Percentiles rank a stretch among this genome's conserved stretches.
Evolutionary conservation across 2,797 vertebrate genomes (phyloP).

Genomic region (Hoplostethus atlanticus): DNA sequence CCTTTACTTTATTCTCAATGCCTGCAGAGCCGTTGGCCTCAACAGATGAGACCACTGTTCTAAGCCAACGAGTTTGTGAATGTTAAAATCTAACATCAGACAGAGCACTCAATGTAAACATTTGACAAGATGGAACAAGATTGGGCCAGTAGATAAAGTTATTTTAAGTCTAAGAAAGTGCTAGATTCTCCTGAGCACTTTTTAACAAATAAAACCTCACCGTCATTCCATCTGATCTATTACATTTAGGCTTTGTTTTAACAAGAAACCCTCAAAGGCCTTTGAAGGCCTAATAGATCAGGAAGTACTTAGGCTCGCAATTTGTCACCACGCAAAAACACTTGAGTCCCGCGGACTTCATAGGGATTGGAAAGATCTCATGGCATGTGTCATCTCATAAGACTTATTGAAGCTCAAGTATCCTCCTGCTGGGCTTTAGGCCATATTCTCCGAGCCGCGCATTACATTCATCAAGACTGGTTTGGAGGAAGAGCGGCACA

Average conservation of each 20-base stretch:
- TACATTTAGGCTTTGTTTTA: conserved; percentile 27
- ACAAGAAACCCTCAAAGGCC: conserved; percentile 6
- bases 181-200: not conserved
- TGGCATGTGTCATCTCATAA: conserved; percentile 40
- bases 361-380: conserved; percentile 33
- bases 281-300: conserved; percentile 35
- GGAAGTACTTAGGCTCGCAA: conserved; percentile 48
- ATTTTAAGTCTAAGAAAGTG: too few relatives aligned
- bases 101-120: not conserved
- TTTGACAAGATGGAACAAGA: not conserved
- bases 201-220: not conserved
- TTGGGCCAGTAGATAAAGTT: not conserved
- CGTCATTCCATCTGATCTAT: conserved; percentile 20
- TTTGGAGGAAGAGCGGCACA: not conserved
- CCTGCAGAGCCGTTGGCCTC: too few relatives aligned
- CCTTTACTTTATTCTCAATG: too few relatives aligned
- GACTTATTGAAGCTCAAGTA: conserved; percentile 67
- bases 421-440: conserved; percentile 45
- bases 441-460: conserved; percentile 24
- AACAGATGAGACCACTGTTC: not conserved
- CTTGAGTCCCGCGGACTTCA: conserved; percentile 29
- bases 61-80: not conserved
- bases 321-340: conserved; percentile 46
- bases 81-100: not conserved
- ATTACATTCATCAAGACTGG: conserved; percentile 56